These are phyloP conservation scores for Chromoteleia sp. DNA, from an alignment of 2,888 invertebrate species.

Conservation along the genomic window DNA sequence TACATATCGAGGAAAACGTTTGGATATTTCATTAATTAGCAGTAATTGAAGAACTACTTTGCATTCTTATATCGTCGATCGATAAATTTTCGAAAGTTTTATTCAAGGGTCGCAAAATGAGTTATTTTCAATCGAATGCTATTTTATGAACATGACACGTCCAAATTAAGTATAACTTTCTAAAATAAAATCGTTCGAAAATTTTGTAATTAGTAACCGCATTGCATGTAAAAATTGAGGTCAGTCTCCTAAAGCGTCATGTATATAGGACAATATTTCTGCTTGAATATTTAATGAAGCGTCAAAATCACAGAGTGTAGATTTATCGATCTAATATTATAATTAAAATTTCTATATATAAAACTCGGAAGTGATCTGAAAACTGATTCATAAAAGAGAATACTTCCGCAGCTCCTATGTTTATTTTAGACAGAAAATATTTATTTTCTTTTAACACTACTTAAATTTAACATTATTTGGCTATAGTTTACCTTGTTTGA, in stretches of 20 bases:
- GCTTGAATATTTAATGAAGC: slow-evolving; percentile 56
- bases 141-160: background rate
- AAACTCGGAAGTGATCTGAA: slow-evolving; percentile 6
- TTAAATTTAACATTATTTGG: too few species aligned
- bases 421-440: too few species aligned
- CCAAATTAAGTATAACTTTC: slow-evolving; percentile 4
- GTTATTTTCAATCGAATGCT: slow-evolving; percentile 4
- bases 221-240: slow-evolving; percentile 45
- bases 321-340: slow-evolving; percentile 58
- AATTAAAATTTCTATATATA: slow-evolving; percentile 45
- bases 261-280: slow-evolving; percentile 52
- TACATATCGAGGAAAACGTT: too few species aligned
- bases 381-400: too few species aligned
- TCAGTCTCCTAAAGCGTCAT: slow-evolving; percentile 42
- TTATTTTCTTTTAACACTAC: too few species aligned
- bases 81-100: background rate
- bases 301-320: slow-evolving; percentile 54
- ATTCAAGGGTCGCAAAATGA: background rate
- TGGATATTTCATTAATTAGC: background rate
- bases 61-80: slow-evolving; percentile 4
- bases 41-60: slow-evolving; percentile 1
- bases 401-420: too few species aligned
- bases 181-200: too few species aligned
- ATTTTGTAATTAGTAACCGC: background rate
- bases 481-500: too few species aligned